phyloP scores from a whole-genome alignment of 2,888 invertebrate genomes.

The Caenorhabditis sulstoni region DNA sequence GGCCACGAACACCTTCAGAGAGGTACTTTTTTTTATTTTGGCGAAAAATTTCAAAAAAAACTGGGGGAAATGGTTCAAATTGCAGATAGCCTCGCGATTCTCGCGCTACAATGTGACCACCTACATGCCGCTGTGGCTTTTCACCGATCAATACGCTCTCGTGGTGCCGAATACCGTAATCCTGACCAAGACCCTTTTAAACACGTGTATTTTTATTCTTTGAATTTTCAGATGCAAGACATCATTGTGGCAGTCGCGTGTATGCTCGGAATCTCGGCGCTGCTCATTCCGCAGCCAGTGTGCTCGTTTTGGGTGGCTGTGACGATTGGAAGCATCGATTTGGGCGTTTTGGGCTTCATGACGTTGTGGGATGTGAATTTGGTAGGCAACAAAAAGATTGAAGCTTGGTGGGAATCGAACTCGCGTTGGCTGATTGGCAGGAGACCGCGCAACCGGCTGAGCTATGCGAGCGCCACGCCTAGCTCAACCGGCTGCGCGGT shows the following conservation, averaged over 20 bases:
- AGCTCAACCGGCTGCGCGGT: too few species aligned
- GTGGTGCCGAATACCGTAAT: conserved; percentile 77
- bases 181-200: neutral
- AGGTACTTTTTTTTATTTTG: conserved; percentile 46
- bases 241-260: conserved; percentile 86
- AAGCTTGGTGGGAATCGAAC: neutral
- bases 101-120: conserved; percentile 75
- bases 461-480: too few species aligned
- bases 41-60: too few species aligned
- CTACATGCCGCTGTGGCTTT: conserved; percentile 79
- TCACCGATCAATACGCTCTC: conserved; percentile 78
- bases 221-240: conserved; percentile 69
- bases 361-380: conserved; percentile 89
- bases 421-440: too few species aligned
- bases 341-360: conserved; percentile 95
- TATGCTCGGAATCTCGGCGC: conserved; percentile 94
- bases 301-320: conserved; percentile 93
- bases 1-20: conserved; percentile 71
- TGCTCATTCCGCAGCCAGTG: conserved; percentile 93
- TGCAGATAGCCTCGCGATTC: conserved; percentile 63
- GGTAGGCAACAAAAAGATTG: conserved; percentile 34
- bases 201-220: neutral
- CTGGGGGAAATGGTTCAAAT: too few species aligned
- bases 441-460: too few species aligned
- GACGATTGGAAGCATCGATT: conserved; percentile 92